phyloP scores from a whole-genome alignment of 2,797 vertebrate genomes.

The Dromococcyx pavoninus region DNA sequence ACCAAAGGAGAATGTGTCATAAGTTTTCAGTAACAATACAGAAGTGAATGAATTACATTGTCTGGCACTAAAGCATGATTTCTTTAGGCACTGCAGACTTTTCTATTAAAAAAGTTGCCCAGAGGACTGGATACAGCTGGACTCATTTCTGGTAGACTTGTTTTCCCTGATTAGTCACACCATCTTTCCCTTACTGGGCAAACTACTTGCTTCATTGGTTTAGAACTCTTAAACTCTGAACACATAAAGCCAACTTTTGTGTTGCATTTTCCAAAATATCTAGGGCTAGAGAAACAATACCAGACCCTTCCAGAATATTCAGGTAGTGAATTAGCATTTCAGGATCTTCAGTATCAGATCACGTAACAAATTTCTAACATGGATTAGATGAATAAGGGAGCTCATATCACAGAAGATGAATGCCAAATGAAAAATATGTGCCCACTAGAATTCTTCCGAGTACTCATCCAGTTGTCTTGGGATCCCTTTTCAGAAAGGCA shows the following conservation, averaged over 20 bases:
- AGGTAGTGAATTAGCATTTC: slow-evolving; percentile 11
- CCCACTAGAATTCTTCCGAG: slow-evolving; percentile 35
- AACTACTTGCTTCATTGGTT: background rate
- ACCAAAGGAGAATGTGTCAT: background rate
- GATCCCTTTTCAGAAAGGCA: slow-evolving; percentile 37
- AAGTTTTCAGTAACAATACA: background rate
- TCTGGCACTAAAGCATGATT: background rate
- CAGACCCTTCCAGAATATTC: slow-evolving; percentile 22
- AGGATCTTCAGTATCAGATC: background rate
- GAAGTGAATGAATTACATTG: background rate
- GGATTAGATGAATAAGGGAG: background rate
- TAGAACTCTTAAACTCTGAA: background rate
- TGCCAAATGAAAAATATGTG: background rate
- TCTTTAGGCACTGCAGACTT: background rate
- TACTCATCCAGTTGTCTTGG: slow-evolving; percentile 17
- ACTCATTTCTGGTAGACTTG: background rate
- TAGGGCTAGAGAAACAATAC: background rate
- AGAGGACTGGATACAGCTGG: background rate
- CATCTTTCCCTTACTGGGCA: background rate
- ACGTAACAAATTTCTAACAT: slow-evolving; percentile 18
- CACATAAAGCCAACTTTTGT: background rate
- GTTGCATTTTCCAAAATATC: background rate
- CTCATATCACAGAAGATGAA: slow-evolving; percentile 31
- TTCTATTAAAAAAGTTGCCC: background rate
- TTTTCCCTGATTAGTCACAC: background rate